Percentiles rank a stretch among this genome's conserved stretches.
Conservation (phyloP, 2,888 invertebrate species). For the Nomada ferruginata region DNA sequence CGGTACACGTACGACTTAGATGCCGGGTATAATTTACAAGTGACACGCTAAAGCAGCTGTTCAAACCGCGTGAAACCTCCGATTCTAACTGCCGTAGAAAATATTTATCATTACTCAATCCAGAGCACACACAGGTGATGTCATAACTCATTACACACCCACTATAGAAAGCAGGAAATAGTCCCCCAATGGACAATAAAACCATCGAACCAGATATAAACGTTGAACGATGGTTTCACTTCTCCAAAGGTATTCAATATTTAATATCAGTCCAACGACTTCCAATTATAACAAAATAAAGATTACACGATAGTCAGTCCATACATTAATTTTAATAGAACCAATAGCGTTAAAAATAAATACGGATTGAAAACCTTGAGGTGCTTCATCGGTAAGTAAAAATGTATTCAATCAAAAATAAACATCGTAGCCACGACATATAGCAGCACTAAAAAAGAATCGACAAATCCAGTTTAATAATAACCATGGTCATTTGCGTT, state of each 20-base stretch:
- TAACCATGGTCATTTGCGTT: constrained; percentile 11
- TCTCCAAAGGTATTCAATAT: too few relatives aligned
- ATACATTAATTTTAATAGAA: too few relatives aligned
- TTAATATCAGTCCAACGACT: too few relatives aligned
- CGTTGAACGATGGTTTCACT: too few relatives aligned
- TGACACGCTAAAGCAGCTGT: constrained; percentile 31
- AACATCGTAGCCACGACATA: neutral
- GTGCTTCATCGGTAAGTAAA: too few relatives aligned
- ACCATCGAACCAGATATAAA: too few relatives aligned
- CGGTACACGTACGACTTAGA: constrained; percentile 20
- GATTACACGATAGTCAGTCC: too few relatives aligned
- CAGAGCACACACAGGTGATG: constrained; percentile 11
- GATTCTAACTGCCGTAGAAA: constrained; percentile 1
- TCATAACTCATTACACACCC: neutral
- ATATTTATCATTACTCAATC: constrained; percentile 10
- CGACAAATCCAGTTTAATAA: constrained; percentile 15
- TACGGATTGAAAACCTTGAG: too few relatives aligned
- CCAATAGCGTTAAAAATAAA: too few relatives aligned
- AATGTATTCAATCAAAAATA: neutral
- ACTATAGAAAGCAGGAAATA: neutral
- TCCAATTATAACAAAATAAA: too few relatives aligned
- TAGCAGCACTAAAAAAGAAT: neutral
- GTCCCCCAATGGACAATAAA: too few relatives aligned
- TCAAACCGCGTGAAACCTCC: constrained; percentile 5
- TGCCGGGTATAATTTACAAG: constrained; percentile 37